Evolutionary conservation across 2,113 vertebrate species (phyloP), one percentile per base, ranked within the genome.

Genomic region (Callithrix jacchus): DNA sequence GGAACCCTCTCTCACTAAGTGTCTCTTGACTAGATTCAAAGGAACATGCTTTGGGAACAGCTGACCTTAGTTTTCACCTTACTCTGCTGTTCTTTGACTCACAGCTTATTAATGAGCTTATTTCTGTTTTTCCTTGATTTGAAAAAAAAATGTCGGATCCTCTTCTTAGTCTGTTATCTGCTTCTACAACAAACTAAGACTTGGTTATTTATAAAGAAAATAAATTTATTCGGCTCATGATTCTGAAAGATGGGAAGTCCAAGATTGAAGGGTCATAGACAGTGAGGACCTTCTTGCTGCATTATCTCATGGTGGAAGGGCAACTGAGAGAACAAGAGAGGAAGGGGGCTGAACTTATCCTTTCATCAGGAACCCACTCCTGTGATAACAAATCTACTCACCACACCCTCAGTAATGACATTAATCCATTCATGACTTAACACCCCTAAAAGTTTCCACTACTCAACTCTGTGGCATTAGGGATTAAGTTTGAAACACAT

Each of bases 91-190:
- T 87, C 76, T 95, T 94, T 90, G 76, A 91, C 56, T 93, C 49
- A 88, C 4, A 49, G n/a, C 25, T 81, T 68, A 54, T 56, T 89
- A 92, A 91, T 88, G 47, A 92, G 45, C 8, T 80, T 82, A 32
- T 79, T 93, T 87, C n/a, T 70, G 32, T 68, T 89, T 8, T 58
- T 91, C 21, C 30, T 93, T 91, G 68, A 95, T 89, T 86, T 76
- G 52, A 71, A 80, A 89, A 86, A 45, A 47, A 89, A 89, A 47
- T 23, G 11, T 86, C 27, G 73, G 5, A 84, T 74, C 37, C 4
- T 71, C 17, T 47, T 77, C 42, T 47, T 77, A 30, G 42, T 68
- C 32, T 68, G 6, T 35, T 68, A 35, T 68, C 32, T 68, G 32
- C 66, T 68, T 32, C 66, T 35, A n/a, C 16, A 68, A n/a, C 66